Percentiles rank a stretch among this genome's conserved stretches.
phyloP scores from a whole-genome alignment of 2,113 vertebrate genomes.

The Otocyon megalotis region DNA sequence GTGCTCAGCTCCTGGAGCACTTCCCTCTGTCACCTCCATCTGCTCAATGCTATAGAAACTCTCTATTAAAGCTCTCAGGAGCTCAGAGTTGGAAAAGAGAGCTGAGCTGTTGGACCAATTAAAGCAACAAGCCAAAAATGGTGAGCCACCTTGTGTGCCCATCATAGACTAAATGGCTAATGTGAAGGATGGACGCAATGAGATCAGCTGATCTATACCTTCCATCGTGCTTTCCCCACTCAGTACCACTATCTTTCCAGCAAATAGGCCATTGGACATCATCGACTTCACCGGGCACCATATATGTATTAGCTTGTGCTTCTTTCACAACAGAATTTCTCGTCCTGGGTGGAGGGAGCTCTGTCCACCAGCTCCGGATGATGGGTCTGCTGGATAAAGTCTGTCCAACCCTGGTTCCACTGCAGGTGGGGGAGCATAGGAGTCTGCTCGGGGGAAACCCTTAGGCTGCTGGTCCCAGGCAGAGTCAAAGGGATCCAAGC shows the following conservation, averaged over 20 bases:
- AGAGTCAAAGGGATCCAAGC: slow-evolving; percentile 92
- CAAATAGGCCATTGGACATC: not conserved
- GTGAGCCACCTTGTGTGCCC: not conserved
- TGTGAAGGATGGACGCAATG: fast-evolving
- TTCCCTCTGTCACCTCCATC: not conserved
- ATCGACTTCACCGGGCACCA: not conserved
- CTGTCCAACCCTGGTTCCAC: not conserved
- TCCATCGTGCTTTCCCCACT: not conserved
- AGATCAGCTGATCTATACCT: not conserved
- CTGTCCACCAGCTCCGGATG: not conserved
- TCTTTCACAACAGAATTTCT: not conserved
- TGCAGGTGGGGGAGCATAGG: slow-evolving; percentile 84
- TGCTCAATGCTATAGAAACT: not conserved
- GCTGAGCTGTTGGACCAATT: not conserved
- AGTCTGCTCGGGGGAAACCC: slow-evolving; percentile 88
- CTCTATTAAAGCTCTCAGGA: not conserved
- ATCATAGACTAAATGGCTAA: not conserved
- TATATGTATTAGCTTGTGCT: not conserved
- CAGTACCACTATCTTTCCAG: not conserved
- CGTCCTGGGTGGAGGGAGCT: not conserved
- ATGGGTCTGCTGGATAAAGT: fast-evolving
- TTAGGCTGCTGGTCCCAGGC: slow-evolving; percentile 88
- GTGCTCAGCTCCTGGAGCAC: not conserved
- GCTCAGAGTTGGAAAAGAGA: not conserved
- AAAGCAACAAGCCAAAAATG: not conserved